Evolutionary conservation across 1,140 invertebrate genomes (phyloP).

Genomic region (Heliconius melpomene): DNA sequence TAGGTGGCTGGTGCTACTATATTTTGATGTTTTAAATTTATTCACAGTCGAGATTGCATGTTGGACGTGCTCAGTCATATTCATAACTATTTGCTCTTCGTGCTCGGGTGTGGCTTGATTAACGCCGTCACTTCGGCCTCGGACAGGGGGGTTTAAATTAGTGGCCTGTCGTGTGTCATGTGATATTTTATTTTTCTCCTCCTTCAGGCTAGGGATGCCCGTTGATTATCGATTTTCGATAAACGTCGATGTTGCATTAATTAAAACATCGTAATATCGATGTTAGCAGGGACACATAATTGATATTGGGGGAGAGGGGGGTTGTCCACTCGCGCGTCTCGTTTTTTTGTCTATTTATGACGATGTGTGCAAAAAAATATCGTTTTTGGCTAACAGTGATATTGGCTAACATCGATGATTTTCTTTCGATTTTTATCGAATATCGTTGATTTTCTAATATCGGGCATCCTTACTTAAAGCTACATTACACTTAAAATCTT

Average conservation of each 20-base stretch:
- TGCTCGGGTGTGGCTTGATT: constrained; percentile 69
- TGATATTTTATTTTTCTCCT: constrained; percentile 71
- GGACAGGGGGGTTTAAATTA: constrained; percentile 70
- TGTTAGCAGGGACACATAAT: too few relatives aligned
- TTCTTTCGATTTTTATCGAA: too few relatives aligned
- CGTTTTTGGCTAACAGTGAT: too few relatives aligned
- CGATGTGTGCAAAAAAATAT: too few relatives aligned
- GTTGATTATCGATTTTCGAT: too few relatives aligned
- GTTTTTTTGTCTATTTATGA: too few relatives aligned
- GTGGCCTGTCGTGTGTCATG: constrained; percentile 68
- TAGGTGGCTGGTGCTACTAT: neutral
- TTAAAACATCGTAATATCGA: too few relatives aligned
- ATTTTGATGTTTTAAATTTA: neutral
- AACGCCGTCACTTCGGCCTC: constrained; percentile 56
- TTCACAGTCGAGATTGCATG: constrained; percentile 42
- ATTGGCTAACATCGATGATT: too few relatives aligned
- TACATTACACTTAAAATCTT: constrained; percentile 62
- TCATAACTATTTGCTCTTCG: constrained; percentile 64
- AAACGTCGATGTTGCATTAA: too few relatives aligned
- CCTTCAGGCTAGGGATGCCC: constrained; percentile 21
- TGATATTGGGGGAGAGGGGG: too few relatives aligned
- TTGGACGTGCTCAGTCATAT: constrained; percentile 59
- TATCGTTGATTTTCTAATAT: too few relatives aligned
- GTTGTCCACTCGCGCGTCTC: too few relatives aligned
- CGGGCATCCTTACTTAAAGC: constrained; percentile 28